phyloP scores from a whole-genome alignment of 2,113 vertebrate genomes.

The Odocoileus virginianus region DNA sequence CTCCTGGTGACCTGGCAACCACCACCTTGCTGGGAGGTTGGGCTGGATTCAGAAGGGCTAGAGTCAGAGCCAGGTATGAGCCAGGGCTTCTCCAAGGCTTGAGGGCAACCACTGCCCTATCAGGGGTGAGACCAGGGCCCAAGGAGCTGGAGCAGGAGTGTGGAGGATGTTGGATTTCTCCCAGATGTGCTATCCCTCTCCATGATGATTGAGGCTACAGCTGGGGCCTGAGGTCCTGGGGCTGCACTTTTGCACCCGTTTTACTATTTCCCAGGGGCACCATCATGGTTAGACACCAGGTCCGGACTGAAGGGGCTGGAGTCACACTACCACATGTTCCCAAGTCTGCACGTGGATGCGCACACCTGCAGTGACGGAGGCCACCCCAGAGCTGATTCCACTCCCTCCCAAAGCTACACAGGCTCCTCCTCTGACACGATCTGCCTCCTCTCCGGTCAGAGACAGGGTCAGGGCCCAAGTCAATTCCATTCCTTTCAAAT shows the following conservation, averaged over 20 bases:
- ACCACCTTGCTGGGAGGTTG: neutral
- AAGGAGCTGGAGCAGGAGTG: neutral
- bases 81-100: neutral
- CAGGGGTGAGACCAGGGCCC: neutral
- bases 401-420: neutral
- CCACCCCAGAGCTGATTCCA: neutral
- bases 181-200: neutral
- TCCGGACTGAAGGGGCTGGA: neutral
- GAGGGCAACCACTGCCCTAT: neutral
- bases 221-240: neutral
- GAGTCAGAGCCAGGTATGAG: neutral
- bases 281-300: neutral
- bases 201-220: accelerated
- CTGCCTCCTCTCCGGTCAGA: neutral
- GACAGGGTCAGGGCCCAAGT: neutral
- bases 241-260: neutral
- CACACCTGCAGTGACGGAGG: neutral
- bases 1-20: neutral
- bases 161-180: neutral
- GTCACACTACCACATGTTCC: neutral
- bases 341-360: accelerated
- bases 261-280: neutral
- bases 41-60: neutral
- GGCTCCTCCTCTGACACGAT: neutral
- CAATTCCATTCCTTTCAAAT: neutral